phyloP scores from a whole-genome alignment of 2,797 vertebrate genomes.

The Rhadinocentrus ornatus region DNA sequence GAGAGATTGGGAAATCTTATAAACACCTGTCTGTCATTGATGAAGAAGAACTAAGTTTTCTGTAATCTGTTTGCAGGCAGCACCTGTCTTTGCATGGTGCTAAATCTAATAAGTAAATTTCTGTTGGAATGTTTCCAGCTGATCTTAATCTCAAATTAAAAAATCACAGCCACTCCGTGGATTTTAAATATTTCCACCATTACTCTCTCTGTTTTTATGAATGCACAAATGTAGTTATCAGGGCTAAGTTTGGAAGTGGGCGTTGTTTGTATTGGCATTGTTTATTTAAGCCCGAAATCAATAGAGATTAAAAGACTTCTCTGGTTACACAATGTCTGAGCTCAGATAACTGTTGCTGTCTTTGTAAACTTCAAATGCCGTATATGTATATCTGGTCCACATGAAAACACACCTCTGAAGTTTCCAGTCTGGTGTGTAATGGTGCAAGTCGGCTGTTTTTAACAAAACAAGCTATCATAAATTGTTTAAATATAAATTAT shows the following conservation, averaged over 20 bases:
- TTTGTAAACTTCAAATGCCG: background rate
- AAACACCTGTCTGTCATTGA: background rate
- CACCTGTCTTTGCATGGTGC: background rate
- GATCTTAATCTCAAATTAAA: background rate
- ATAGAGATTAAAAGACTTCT: conserved; percentile 43
- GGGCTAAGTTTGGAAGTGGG: background rate
- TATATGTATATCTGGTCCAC: background rate
- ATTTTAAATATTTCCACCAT: background rate
- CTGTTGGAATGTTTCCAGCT: background rate
- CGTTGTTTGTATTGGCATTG: conserved; percentile 50
- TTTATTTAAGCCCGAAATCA: conserved; percentile 53
- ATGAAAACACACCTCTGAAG: background rate
- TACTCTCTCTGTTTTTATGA: background rate
- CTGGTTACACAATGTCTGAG: conserved; percentile 52
- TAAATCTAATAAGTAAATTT: conserved; percentile 5
- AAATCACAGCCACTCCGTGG: background rate
- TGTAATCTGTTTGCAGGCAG: background rate
- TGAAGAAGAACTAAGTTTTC: conserved; percentile 5
- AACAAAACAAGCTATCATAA: background rate
- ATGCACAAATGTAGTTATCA: background rate
- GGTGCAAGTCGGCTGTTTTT: background rate
- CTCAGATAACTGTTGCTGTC: background rate
- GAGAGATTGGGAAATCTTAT: background rate
- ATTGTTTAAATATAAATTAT: background rate
- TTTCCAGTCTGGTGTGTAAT: background rate